Evolutionary conservation across 2,797 vertebrate genomes (phyloP), one percentile per base, ranked within the genome.

Genomic region (Tapera naevia): DNA sequence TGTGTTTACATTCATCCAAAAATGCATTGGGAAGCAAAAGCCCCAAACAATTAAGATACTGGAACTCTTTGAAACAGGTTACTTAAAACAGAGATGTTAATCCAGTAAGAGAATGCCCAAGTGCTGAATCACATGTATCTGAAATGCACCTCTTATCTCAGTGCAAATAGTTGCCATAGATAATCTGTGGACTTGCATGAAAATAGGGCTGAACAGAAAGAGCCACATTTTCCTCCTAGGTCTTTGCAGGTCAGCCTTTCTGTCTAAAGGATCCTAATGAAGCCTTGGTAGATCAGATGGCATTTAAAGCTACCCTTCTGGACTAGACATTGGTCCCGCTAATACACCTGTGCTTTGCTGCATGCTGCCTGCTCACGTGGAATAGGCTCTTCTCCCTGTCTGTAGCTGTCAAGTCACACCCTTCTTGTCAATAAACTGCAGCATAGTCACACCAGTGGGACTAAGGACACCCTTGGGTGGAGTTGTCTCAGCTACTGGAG

Each of bases 161-260:
- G 30, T 10, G 69, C 70, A 89, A 87, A 96, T 75, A 80, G 69
- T 35, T 65, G 39, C 80, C 27, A 7, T 3, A 57, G 87, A 21
- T 89, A 48, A 88, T 54, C 33, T 3, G 1, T 3, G 33, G 41
- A n/a, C 32, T 24, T 0, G 11, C 0, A 3, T 71, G 53, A 67
- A 64, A 61, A 76, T 11, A 18, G 28, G 48, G n/a, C 48, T 71
- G 39, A 9, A 5, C 56, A 64, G 56, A 37, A 87, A 37, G 62
- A 69, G 5, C 15, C 46, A 61, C 2, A 0, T 80, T 60, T 80
- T 76, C 6, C 1, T 80, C 28, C 57, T 25, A 16, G 8, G 24
- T 10, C 25, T 66, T 81, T 5, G 1, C 0, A 0, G n/a, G 32
- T 37, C 48, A 80, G 21, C 10, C 37, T 22, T 48, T 46, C 65